Percentiles rank a stretch among this genome's conserved stretches.
phyloP scores from a whole-genome alignment of 2,113 vertebrate genomes.

The Setophaga kirtlandii region DNA sequence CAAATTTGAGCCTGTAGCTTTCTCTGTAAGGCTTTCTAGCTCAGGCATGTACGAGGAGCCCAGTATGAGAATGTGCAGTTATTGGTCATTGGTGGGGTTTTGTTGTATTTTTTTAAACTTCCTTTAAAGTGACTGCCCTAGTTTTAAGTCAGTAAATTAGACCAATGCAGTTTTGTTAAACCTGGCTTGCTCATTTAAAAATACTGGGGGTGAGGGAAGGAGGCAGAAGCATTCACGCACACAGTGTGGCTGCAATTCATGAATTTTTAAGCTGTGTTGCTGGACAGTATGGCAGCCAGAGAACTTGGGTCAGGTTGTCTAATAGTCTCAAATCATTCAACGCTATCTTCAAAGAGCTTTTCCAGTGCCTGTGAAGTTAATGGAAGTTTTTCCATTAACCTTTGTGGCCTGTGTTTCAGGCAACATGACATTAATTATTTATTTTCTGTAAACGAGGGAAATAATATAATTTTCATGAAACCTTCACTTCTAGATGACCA shows the following conservation, averaged over 20 bases:
- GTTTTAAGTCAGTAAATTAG: neutral
- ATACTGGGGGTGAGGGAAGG: fast-evolving
- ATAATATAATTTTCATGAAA: neutral
- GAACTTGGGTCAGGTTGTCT: neutral
- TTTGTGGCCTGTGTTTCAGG: neutral
- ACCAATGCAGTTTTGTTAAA: neutral
- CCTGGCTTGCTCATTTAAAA: neutral
- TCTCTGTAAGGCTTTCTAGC: neutral
- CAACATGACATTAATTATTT: neutral
- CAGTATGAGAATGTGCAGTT: neutral
- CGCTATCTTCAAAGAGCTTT: neutral
- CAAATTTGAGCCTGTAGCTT: neutral
- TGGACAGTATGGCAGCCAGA: neutral
- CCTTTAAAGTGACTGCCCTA: neutral
- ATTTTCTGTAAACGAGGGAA: neutral
- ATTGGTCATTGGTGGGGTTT: fast-evolving
- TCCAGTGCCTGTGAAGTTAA: neutral
- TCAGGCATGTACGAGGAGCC: fast-evolving
- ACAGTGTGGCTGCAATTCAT: neutral
- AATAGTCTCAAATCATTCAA: neutral
- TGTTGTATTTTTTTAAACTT: neutral
- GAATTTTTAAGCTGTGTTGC: neutral
- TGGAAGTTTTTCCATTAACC: neutral
- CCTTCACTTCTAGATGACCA: neutral
- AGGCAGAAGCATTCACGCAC: neutral